A percentile compares a stretch with the other conserved stretches of the same genome.
Evolutionary conservation across 2,113 vertebrate species (phyloP).

Genomic region (Erinaceus europaeus): DNA sequence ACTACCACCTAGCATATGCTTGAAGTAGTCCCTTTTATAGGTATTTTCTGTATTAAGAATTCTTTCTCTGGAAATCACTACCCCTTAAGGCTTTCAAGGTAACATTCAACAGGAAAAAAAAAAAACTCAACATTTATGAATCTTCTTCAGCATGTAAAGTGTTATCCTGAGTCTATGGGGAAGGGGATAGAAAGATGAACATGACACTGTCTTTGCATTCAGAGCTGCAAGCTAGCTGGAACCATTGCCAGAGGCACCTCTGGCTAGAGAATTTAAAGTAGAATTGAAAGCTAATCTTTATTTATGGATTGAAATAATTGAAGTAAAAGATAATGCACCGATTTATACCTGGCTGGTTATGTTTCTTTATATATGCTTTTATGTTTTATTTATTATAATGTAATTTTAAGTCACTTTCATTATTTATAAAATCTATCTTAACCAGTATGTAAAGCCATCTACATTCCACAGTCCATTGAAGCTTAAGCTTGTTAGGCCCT

Average conservation of each 20-base stretch:
- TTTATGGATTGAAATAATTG: constrained; percentile 60
- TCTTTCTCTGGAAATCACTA: not conserved
- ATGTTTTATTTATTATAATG: constrained; percentile 68
- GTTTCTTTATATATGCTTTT: constrained; percentile 49
- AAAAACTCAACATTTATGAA: not conserved
- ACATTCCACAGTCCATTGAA: not conserved
- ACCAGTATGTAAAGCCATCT: constrained; percentile 55
- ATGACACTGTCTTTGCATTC: constrained; percentile 18
- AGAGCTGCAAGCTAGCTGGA: not conserved
- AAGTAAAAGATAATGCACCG: constrained; percentile 44
- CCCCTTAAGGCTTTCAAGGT: not conserved
- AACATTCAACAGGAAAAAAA: constrained; percentile 4
- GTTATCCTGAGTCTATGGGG: not conserved
- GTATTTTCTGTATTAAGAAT: constrained; percentile 4
- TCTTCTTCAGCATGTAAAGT: not conserved
- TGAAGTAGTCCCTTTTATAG: not conserved
- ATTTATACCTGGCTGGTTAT: constrained; percentile 57
- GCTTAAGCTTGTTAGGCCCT: not conserved
- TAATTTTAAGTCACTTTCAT: constrained; percentile 57
- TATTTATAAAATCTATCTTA: constrained; percentile 60
- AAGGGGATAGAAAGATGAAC: constrained; percentile 5
- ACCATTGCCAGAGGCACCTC: constrained; percentile 52
- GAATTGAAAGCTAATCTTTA: constrained; percentile 64
- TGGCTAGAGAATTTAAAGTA: constrained; percentile 38
- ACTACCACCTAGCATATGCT: not conserved